These are phyloP conservation scores for Lordiphosa stackelbergi DNA, from an alignment of 1,140 invertebrate genomes.

Conservation along the genomic window DNA sequence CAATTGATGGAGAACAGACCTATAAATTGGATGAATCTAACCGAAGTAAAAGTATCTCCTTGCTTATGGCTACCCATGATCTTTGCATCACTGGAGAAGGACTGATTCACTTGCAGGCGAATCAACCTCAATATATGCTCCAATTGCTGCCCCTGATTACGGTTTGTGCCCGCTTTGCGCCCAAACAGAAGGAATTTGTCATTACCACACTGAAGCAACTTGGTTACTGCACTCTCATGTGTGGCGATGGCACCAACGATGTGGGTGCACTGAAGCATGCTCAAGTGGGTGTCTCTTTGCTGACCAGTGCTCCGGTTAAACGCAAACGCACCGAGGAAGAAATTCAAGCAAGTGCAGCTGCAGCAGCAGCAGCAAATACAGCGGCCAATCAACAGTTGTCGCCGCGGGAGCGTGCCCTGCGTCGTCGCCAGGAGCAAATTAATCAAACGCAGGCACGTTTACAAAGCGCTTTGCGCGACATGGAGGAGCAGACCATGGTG, in stretches of 20 bases:
- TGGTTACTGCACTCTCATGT: constrained; percentile 97
- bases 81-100: constrained; percentile 97
- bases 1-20: constrained; percentile 77
- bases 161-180: constrained; percentile 95
- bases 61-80: constrained; percentile 84
- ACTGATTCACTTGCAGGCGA: constrained; percentile 84
- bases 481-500: constrained; percentile 94
- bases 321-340: constrained; percentile 65
- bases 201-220: constrained; percentile 92
- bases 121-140: constrained; percentile 82
- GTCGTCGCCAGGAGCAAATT: constrained; percentile 67
- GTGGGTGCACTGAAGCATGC: constrained; percentile 99
- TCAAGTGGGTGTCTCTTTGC: constrained; percentile 88
- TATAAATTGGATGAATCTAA: constrained; percentile 62
- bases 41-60: constrained; percentile 25
- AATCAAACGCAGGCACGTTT: constrained; percentile 76
- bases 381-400: constrained; percentile 54
- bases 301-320: constrained; percentile 90
- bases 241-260: constrained; percentile 99
- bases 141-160: constrained; percentile 90
- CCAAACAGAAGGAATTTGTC: constrained; percentile 98
- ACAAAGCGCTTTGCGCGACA: constrained; percentile 86
- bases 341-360: constrained; percentile 44
- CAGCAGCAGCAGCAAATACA: constrained; percentile 27
- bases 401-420: constrained; percentile 68